phyloP scores from a whole-genome alignment of 2,797 vertebrate genomes.

The Glossophaga mutica region DNA sequence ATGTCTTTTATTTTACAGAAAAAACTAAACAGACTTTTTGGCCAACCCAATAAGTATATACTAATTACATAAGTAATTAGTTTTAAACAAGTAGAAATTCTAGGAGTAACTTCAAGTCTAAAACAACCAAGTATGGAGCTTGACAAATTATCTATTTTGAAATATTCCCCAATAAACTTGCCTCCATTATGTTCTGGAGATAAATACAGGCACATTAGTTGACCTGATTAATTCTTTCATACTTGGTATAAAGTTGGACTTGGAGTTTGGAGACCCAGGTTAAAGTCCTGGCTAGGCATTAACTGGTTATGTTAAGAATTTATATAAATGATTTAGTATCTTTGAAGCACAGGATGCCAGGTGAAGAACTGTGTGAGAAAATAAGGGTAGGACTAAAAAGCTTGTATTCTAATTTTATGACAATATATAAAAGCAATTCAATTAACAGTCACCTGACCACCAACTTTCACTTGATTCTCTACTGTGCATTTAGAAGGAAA shows the following conservation, averaged over 20 bases:
- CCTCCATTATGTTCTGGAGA: neutral
- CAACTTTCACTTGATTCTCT: neutral
- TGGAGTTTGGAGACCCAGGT: neutral
- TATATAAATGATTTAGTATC: neutral
- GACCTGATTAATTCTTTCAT: neutral
- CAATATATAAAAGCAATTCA: neutral
- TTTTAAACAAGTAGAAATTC: neutral
- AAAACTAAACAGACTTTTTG: no score
- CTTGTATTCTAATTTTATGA: neutral
- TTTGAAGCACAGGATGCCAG: neutral
- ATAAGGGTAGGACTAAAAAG: neutral
- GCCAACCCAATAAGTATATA: neutral
- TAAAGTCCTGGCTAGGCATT: neutral
- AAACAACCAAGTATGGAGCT: neutral
- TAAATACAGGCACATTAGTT: neutral
- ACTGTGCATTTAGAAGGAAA: neutral
- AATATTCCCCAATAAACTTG: neutral
- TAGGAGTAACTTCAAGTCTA: neutral
- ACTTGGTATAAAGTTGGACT: neutral
- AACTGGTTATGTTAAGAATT: neutral
- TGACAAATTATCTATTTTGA: neutral
- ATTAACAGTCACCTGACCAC: neutral
- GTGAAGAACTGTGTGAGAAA: neutral
- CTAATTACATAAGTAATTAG: neutral
- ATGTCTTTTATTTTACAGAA: no score